Conservation (phyloP, 2,113 vertebrate genomes). For the Macquaria ambigua region DNA sequence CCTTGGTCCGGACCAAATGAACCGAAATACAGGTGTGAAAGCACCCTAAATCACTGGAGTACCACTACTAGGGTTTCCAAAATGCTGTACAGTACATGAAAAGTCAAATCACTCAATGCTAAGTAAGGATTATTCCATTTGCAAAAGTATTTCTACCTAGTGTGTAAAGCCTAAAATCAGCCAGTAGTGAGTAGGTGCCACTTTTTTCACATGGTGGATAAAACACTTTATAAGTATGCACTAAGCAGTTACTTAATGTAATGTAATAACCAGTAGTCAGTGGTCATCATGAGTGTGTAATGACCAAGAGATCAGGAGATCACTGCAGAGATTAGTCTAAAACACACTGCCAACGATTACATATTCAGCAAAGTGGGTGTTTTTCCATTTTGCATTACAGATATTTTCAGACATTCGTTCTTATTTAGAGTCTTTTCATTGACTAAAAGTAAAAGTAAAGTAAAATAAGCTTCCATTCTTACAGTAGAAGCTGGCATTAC, state of each 20-base stretch:
- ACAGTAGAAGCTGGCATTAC: neutral
- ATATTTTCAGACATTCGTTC: neutral
- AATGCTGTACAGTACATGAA: neutral
- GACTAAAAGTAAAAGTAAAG: neutral
- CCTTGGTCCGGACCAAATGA: neutral
- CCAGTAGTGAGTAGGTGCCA: slow-evolving; percentile 1
- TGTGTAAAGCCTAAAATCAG: neutral
- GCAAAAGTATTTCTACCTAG: neutral
- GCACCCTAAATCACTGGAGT: neutral
- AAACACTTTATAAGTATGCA: neutral
- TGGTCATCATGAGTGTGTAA: neutral
- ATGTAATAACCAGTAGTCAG: neutral
- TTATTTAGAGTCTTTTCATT: neutral
- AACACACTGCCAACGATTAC: neutral
- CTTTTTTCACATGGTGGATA: neutral
- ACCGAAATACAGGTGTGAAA: neutral
- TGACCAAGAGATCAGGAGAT: neutral
- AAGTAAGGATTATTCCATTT: neutral
- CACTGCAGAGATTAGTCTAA: neutral
- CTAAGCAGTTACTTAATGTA: neutral
- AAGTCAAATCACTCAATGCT: neutral
- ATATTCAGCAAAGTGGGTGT: slow-evolving; percentile 17
- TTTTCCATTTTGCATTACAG: neutral
- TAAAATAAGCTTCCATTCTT: neutral
- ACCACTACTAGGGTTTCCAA: neutral